Evolutionary conservation across 2,888 invertebrate genomes (phyloP), one percentile per base, ranked within the genome.

Genomic region (Stenolophus ochropezus): DNA sequence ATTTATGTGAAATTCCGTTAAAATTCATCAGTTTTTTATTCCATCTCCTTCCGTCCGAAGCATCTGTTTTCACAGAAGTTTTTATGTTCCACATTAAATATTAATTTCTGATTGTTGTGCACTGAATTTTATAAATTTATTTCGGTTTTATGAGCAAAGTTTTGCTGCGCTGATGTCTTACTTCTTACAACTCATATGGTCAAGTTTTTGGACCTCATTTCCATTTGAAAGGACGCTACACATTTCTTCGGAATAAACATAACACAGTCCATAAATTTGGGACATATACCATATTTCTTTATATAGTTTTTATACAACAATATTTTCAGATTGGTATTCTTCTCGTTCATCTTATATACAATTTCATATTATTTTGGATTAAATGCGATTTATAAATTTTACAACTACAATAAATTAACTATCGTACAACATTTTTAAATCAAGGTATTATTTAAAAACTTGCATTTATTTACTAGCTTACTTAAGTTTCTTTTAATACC

Each of bases 41-140:
- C 56, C 73, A 42, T 53, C 51, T 71, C 51, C 33, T 51, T 53
- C 42, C 47, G 27, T n/a, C 56, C 80, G 23, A 33, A 73, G 80
- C 80, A 80, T 80, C 80, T 80, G 80, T 80, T 80, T 80, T 73
- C 73, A 42, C 80, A 73, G 42, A 53, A 73, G 56, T 73, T 80
- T 80, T 80, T 80, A 73, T 58, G 49, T 27, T 8, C 71, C n/a
- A 58, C 80, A 80, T 80, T 80, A 80, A 80, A 80, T 80, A 80
- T 80, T 80, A 80, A 80, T 80, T 80, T 80, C 58, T 73, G 69
- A 79, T 79, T 79, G 71, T 79, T 73, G 58, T 51, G 42, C 27
- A 20, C 33, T 80, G 80, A 80, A 80, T 80, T 80, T 80, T 73
- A 73, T 80, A 80, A 56, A 80, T 53, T 58, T 80, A 80, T 80